Evolutionary conservation across 2,113 vertebrate species (phyloP), one percentile per base, ranked within the genome.

Genomic region (human): DNA sequence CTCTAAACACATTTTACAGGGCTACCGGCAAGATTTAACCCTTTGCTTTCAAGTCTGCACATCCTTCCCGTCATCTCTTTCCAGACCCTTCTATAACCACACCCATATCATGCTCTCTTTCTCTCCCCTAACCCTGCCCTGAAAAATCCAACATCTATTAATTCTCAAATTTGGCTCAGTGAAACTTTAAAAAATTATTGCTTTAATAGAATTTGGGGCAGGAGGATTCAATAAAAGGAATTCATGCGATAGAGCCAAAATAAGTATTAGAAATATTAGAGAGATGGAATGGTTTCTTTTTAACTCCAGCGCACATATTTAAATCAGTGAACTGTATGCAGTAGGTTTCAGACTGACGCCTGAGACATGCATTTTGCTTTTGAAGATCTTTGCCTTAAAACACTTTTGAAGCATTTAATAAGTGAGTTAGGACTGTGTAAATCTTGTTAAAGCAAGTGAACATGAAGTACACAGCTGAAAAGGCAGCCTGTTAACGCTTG

Each of bases 351-450:
- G 92, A 98, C 92, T n/a, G 35, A 93, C 9, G 45, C 75, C 40
- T 84, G 7, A 94, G 96, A 55, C 1, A 7, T 8, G 38, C n/a
- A 0, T 84, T 68, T 72, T 64, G 75, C 45, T 86, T 98, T 98
- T 97, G 91, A 97, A 98, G 83, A 59, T 43, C 48, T 97, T 73
- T 91, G 10, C 25, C 38, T 96, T 93, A 88, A 96, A 90, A 98
- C 5, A 11, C 70, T 89, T 97, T 96, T 87, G 0, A 97, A 88
- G 52, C 89, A 82, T 98, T 97, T 97, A 93, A 59, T 94, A 84
- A 55, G 68, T 96, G 30, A 87, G 86, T 73, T 30, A 94, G 32
- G n/a, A 10, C 50, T 70, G 50, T 88, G 70, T 82, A 97, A 97
- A 84, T 83, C 25, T 96, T 92, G 91, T 95, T 97, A 98, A 50